Evolutionary conservation across 2,888 invertebrate species (phyloP).

Genomic region (Volucella inanis): DNA sequence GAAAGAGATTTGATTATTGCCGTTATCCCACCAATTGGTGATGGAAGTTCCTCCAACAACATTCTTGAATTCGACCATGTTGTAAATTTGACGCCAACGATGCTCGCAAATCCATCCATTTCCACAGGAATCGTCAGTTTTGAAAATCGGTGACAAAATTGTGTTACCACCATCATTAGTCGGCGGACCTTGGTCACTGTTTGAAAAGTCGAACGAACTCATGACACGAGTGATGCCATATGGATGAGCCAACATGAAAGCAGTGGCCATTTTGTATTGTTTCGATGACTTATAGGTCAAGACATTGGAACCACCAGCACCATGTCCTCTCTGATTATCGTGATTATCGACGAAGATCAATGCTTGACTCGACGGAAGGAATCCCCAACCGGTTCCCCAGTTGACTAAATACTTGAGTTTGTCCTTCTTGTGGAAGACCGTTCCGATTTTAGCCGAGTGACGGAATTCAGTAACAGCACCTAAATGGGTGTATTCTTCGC

Average conservation of each 20-base stretch:
- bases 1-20: constrained; percentile 92
- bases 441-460: constrained; percentile 83
- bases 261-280: constrained; percentile 90
- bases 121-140: constrained; percentile 85
- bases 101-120: constrained; percentile 94
- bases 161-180: constrained; percentile 85
- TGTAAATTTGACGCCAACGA: constrained; percentile 91
- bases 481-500: constrained; percentile 84
- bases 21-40: constrained; percentile 92
- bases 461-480: constrained; percentile 91
- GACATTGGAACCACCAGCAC: constrained; percentile 85
- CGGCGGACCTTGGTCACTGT: constrained; percentile 88
- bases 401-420: constrained; percentile 86
- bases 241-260: constrained; percentile 94
- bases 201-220: constrained; percentile 91
- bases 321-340: constrained; percentile 93
- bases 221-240: constrained; percentile 92
- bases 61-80: constrained; percentile 91
- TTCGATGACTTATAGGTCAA: constrained; percentile 88
- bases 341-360: constrained; percentile 96
- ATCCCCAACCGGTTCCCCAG: constrained; percentile 88
- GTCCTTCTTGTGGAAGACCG: constrained; percentile 85
- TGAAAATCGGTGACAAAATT: constrained; percentile 87
- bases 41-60: constrained; percentile 85
- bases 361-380: constrained; percentile 86